phyloP scores from a whole-genome alignment of 2,888 invertebrate genomes.

The Acleris holmiana region DNA sequence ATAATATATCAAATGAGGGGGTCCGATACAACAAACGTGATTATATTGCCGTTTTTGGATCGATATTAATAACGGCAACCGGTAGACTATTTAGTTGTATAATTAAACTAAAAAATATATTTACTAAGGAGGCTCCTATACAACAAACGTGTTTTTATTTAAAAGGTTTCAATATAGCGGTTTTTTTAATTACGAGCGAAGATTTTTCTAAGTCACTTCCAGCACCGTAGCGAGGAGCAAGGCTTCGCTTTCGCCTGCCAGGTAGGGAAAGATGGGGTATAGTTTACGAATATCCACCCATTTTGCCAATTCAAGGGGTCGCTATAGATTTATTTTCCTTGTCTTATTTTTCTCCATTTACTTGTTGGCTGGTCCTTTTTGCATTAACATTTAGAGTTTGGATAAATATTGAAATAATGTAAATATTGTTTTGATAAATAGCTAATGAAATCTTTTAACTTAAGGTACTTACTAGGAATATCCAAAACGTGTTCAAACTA shows the following conservation, averaged over 20 bases:
- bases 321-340: conserved; percentile 65
- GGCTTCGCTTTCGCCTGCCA: conserved; percentile 44
- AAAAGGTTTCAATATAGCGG: no score
- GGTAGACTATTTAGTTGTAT: no score
- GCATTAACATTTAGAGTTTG: conserved; percentile 13
- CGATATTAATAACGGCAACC: no score
- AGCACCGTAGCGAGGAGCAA: conserved; percentile 41
- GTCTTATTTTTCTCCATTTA: conserved; percentile 60
- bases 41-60: no score
- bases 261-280: conserved; percentile 54
- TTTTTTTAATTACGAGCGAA: no score
- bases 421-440: conserved; percentile 43
- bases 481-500: neutral
- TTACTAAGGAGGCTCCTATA: no score
- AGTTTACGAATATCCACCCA: conserved; percentile 63
- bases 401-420: no score
- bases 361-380: conserved; percentile 24
- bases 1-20: no score
- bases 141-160: no score
- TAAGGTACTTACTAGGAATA: neutral
- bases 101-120: no score
- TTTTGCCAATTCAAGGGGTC: conserved; percentile 63
- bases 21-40: no score
- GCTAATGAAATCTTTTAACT: conserved; percentile 46
- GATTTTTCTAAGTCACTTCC: conserved; percentile 43